These are phyloP conservation scores for Malthinus seriepunctatus DNA, from an alignment of 2,888 invertebrate genomes.

Conservation along the genomic window DNA sequence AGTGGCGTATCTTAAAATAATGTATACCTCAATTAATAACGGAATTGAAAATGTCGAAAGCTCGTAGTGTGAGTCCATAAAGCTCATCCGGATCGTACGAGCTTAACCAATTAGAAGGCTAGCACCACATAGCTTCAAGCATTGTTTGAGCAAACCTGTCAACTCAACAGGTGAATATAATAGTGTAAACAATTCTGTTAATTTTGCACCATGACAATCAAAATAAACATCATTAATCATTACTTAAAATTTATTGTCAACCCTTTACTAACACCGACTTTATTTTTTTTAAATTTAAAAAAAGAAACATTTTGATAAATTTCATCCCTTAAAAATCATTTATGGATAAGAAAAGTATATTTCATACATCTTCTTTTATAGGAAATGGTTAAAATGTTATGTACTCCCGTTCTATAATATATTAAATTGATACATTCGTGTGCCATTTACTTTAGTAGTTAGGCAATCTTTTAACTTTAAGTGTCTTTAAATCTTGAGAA, in stretches of 20 bases:
- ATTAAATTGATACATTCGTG: too few relatives aligned
- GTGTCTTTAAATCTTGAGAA: too few relatives aligned
- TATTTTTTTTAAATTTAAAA: too few relatives aligned
- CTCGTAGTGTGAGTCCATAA: constrained; percentile 15
- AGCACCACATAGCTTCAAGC: constrained; percentile 17
- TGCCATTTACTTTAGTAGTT: too few relatives aligned
- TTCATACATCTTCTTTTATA: too few relatives aligned
- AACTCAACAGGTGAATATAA: constrained; percentile 36
- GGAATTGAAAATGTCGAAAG: constrained; percentile 17
- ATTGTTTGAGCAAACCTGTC: constrained; percentile 30
- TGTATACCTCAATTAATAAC: constrained; percentile 9
- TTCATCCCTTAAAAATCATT: too few relatives aligned
- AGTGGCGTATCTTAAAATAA: neutral
- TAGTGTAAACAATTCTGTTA: constrained; percentile 29
- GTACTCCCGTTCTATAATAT: too few relatives aligned
- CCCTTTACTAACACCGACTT: too few relatives aligned
- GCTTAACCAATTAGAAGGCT: constrained; percentile 36
- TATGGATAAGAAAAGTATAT: too few relatives aligned
- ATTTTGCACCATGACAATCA: constrained; percentile 13
- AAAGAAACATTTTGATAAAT: too few relatives aligned
- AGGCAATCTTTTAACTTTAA: too few relatives aligned
- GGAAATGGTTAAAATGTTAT: too few relatives aligned
- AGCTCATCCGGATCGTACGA: constrained; percentile 33
- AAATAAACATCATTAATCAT: constrained; percentile 18
- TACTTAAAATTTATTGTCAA: neutral